These are phyloP conservation scores for Lepidonotus clava DNA, from an alignment of 2,888 invertebrate species.

Conservation along the genomic window DNA sequence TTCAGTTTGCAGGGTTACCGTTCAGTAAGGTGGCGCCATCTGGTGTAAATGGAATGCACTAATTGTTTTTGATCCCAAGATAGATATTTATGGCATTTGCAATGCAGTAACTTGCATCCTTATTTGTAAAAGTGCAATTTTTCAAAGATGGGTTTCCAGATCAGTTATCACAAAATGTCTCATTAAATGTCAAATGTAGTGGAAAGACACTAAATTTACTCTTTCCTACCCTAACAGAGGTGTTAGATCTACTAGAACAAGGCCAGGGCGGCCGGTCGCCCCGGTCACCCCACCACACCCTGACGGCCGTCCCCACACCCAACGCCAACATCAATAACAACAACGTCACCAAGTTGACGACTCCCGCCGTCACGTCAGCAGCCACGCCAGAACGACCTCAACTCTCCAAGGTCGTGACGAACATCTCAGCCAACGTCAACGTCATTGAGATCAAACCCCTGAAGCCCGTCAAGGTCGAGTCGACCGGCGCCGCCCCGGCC, in stretches of 20 bases:
- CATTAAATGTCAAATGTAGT: no score
- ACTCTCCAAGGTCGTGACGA: slow-evolving; percentile 26
- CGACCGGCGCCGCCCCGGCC: neutral
- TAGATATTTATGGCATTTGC: no score
- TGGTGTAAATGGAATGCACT: neutral
- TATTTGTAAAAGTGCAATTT: no score
- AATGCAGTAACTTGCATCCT: no score
- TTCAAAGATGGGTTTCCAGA: no score
- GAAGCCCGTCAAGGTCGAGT: slow-evolving; percentile 44
- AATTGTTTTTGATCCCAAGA: no score
- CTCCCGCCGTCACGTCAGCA: neutral
- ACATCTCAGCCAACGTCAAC: slow-evolving; percentile 50
- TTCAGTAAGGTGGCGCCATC: neutral
- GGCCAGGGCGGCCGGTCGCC: slow-evolving; percentile 68
- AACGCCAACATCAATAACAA: slow-evolving; percentile 57
- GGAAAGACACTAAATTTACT: no score
- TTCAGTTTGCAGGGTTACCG: neutral
- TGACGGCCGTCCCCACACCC: slow-evolving; percentile 47
- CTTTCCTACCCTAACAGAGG: slow-evolving; percentile 66
- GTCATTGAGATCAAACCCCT: slow-evolving; percentile 53
- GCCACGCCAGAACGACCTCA: neutral
- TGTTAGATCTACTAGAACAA: slow-evolving; percentile 76
- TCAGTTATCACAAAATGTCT: no score
- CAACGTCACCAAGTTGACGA: slow-evolving; percentile 51
- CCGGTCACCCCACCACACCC: neutral